phyloP scores from a whole-genome alignment of 2,888 invertebrate genomes.

The Dolomedes plantarius region DNA sequence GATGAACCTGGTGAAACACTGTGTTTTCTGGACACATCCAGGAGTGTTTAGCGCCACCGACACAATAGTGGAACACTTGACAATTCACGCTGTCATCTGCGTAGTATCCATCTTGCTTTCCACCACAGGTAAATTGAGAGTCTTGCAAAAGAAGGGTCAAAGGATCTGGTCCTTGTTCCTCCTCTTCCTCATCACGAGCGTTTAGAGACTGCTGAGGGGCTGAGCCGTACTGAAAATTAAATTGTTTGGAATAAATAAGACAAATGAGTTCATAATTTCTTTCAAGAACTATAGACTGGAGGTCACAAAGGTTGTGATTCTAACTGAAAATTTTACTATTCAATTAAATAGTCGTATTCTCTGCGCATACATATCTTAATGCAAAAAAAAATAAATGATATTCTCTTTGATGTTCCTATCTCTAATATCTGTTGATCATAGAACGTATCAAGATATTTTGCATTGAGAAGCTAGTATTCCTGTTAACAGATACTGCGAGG shows the following conservation, averaged over 20 bases:
- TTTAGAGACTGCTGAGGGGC: conserved; percentile 65
- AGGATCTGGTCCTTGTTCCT: conserved; percentile 89
- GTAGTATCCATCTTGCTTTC: conserved; percentile 70
- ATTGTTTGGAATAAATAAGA: no score
- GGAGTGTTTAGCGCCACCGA: conserved; percentile 87
- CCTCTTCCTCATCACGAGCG: conserved; percentile 79
- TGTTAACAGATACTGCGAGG: no score
- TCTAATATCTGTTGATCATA: no score
- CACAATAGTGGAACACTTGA: conserved; percentile 76
- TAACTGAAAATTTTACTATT: no score
- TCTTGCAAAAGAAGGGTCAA: conserved; percentile 86
- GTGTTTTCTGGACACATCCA: conserved; percentile 96
- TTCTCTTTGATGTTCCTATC: no score
- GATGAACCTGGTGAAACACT: conserved; percentile 90
- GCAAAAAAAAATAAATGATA: no score
- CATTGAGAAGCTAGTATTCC: no score
- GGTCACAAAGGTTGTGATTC: no score
- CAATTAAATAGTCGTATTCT: no score
- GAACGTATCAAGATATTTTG: no score
- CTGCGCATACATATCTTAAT: no score
- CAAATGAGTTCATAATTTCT: background rate
- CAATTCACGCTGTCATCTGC: conserved; percentile 71
- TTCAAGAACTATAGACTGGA: no score
- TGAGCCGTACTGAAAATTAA: conserved; percentile 33
- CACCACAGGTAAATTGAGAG: conserved; percentile 79